Evolutionary conservation across 35 echinoderm and acorn worm species (phyloP), one percentile per base, ranked within the genome.

Genomic region (Apostichopus japonicus): DNA sequence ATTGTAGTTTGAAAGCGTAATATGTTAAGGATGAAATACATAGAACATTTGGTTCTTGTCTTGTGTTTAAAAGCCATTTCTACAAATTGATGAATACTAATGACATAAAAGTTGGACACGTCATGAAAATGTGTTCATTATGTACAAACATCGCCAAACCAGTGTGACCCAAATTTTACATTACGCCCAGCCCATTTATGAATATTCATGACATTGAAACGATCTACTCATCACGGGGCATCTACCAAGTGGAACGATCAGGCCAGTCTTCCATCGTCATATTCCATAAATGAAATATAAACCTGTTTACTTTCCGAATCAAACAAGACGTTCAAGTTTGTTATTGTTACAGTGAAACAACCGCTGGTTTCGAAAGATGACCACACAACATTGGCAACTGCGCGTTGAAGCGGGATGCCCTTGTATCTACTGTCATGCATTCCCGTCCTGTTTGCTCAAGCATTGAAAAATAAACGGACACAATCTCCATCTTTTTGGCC

Each of bases 381-480:
- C 63, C 63, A 67, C 63, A 19, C 63, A 67, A 67, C 63, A 67
- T 15, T 19, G 63, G 63, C 11, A 19, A 11, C 63, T 67, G 63
- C 3, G 63, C 63, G 8, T 67, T 67, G 63, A 67, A 67, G 63
- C 63, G 19, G 63, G 63, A 19, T 67, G 19, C 63, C 11, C 11
- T 19, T 19, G 14, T 11, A 67, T 19, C 11, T 44, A 44, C 33
- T 11, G 8, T 65, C 63, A 15, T 65, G 61, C 16, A 67, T 4
- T 9, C 11, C 19, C 63, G 63, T 0, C 63, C 63, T 83, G 79
- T 83, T 83, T 83, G 24, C 11, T 55, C 79, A 83, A 14, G 11
- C 51, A 52, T 53, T 83, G 79, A 83, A 83, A 83, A 54, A 83
- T 54, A 83, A 83, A 83, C 79, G 54, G 79, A 83, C 17, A 83